Percentiles rank a stretch among this genome's conserved stretches.
These are phyloP conservation scores for Girardia tigrina DNA, from an alignment of 2,888 invertebrate genomes.

Conservation along the genomic window DNA sequence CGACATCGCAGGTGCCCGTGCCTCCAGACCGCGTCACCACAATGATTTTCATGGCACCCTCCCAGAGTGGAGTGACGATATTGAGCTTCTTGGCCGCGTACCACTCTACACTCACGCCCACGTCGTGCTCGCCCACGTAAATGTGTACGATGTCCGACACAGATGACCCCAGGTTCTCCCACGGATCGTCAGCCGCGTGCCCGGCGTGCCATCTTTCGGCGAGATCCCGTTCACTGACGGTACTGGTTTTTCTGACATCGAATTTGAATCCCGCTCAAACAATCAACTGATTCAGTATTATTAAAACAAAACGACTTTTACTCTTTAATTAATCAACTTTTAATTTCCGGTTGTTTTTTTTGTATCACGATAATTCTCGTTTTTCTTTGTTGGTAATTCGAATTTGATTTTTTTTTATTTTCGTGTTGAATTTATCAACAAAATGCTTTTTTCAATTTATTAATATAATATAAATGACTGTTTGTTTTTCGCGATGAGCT, in stretches of 20 bases:
- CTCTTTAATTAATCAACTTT: too few relatives aligned
- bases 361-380: too few relatives aligned
- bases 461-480: too few relatives aligned
- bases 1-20: constrained; percentile 72
- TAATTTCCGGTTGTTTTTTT: too few relatives aligned
- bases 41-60: constrained; percentile 48
- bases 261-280: too few relatives aligned
- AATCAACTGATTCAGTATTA: too few relatives aligned
- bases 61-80: constrained; percentile 38
- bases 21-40: constrained; percentile 54
- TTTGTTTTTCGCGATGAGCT: too few relatives aligned
- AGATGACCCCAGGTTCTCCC: constrained; percentile 83
- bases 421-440: too few relatives aligned
- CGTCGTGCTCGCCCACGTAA: not conserved
- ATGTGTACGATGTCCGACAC: constrained; percentile 61
- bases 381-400: too few relatives aligned
- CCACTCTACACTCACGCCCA: not conserved
- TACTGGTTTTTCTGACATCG: not conserved
- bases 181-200: constrained; percentile 79
- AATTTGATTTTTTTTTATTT: too few relatives aligned
- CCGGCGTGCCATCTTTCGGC: constrained; percentile 93
- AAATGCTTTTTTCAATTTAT: too few relatives aligned
- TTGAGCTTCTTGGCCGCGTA: not conserved
- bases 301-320: too few relatives aligned
- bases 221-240: constrained; percentile 88